Conservation (phyloP, 92 coral and sea anemone genomes). For the Meandrina meandrites region DNA sequence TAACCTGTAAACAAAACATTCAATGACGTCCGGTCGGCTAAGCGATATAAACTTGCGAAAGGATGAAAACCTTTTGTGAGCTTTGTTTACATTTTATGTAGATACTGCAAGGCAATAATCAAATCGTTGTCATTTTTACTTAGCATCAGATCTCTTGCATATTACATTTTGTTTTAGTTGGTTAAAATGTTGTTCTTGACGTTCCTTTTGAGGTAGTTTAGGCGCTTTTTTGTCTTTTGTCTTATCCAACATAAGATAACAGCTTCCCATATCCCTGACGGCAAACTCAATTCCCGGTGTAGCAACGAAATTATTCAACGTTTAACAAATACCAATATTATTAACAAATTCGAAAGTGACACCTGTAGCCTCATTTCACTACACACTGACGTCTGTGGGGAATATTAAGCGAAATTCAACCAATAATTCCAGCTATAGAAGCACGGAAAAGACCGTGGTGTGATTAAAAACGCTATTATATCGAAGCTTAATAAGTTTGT, state of each 20-base stretch:
- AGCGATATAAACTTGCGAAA: not conserved
- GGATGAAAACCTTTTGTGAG: conserved; percentile 9
- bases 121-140: not conserved
- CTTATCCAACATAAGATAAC: not conserved
- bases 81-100: conserved; percentile 14
- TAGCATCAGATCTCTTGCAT: not conserved
- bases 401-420: not conserved
- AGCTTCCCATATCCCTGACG: conserved; percentile 8
- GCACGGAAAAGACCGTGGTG: not conserved
- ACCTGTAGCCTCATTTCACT: not conserved
- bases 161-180: not conserved
- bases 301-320: not conserved
- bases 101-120: conserved; percentile 9
- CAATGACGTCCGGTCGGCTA: conserved; percentile 1
- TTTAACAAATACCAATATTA: not conserved
- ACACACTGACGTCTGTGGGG: not conserved
- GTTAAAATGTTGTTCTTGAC: not conserved
- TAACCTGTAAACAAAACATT: conserved; percentile 11
- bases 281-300: not conserved
- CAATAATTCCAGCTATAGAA: not conserved
- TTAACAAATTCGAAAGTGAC: not conserved
- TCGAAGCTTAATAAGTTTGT: not conserved
- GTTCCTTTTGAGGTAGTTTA: not conserved
- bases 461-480: not conserved
- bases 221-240: not conserved